These are phyloP conservation scores for Lacanobia wlatinum DNA, from an alignment of 2,888 invertebrate species.

Conservation along the genomic window DNA sequence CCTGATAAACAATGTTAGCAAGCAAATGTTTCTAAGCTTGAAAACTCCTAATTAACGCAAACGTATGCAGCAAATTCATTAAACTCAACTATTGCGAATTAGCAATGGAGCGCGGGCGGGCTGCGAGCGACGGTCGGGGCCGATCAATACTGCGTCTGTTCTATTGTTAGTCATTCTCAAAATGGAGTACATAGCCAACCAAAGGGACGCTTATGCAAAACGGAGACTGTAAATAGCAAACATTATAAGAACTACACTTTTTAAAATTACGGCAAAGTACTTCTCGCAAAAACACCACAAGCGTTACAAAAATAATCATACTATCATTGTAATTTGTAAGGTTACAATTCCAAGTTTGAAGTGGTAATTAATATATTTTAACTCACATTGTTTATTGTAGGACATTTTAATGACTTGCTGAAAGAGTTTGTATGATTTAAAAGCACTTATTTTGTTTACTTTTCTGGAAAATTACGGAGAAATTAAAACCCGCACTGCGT, in stretches of 20 bases:
- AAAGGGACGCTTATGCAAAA: not conserved
- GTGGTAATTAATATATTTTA: not conserved
- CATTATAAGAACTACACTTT: not conserved
- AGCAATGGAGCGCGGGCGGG: not conserved
- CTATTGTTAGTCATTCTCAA: constrained; percentile 14
- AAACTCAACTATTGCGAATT: not conserved
- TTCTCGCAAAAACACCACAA: not conserved
- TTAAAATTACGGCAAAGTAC: not conserved
- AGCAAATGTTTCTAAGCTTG: not conserved
- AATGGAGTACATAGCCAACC: not conserved
- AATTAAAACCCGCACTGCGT: not conserved
- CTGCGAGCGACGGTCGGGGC: not conserved
- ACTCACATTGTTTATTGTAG: constrained; percentile 65
- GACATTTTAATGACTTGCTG: constrained; percentile 47
- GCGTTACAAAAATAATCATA: constrained; percentile 1
- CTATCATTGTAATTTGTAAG: not conserved
- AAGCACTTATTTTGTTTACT: constrained; percentile 42
- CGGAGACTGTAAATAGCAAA: no score
- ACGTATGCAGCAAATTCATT: not conserved
- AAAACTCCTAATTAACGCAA: not conserved
- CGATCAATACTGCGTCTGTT: constrained; percentile 24
- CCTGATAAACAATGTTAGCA: not conserved
- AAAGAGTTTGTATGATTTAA: constrained; percentile 14
- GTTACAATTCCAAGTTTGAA: constrained; percentile 10
- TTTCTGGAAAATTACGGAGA: constrained; percentile 5